phyloP scores from a whole-genome alignment of 2,113 vertebrate species.

The Nanger granti region DNA sequence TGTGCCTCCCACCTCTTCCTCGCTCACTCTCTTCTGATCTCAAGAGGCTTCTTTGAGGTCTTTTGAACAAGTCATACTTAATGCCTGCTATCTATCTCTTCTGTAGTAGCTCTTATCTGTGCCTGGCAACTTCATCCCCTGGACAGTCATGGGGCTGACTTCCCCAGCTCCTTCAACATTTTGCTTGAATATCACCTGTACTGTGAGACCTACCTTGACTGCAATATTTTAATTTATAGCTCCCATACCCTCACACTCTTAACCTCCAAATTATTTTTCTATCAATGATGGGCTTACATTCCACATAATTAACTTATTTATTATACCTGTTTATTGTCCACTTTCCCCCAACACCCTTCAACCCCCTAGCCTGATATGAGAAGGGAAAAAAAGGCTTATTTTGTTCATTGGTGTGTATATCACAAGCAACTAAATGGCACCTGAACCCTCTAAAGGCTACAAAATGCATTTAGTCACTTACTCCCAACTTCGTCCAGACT shows the following conservation, averaged over 20 bases:
- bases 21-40: neutral
- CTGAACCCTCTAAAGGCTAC: neutral
- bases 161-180: neutral
- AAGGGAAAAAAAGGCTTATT: neutral
- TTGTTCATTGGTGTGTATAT: neutral
- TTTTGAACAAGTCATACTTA: neutral
- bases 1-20: neutral
- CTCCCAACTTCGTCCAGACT: neutral
- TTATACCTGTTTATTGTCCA: neutral
- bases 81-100: neutral
- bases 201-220: neutral
- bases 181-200: neutral
- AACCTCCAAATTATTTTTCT: neutral
- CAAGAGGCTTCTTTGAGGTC: neutral
- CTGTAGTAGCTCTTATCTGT: neutral
- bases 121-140: neutral
- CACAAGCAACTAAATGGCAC: neutral
- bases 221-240: neutral
- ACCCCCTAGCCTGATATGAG: neutral
- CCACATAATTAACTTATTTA: neutral
- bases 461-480: neutral
- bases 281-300: neutral
- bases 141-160: neutral
- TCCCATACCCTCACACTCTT: neutral
- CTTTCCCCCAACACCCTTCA: neutral